Conservation (phyloP, 2,113 vertebrate species). For the Crotophaga sulcirostris region DNA sequence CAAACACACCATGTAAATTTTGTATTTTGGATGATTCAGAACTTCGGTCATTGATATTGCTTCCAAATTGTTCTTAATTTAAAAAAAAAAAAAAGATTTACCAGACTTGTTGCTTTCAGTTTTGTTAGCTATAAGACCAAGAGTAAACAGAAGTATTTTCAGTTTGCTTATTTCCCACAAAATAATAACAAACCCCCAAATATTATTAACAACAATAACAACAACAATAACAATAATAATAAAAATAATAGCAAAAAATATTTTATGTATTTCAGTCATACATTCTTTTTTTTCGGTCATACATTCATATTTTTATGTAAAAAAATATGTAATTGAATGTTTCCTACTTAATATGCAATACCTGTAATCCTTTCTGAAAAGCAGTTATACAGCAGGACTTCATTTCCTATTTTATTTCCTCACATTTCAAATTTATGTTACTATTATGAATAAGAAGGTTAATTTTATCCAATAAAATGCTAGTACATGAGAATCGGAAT, state of each 20-base stretch:
- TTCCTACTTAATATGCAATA: neutral
- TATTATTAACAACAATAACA: too few relatives aligned
- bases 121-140: neutral
- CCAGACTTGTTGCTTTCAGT: neutral
- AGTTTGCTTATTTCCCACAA: neutral
- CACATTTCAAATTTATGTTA: neutral
- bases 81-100: too few relatives aligned
- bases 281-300: neutral
- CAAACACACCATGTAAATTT: neutral
- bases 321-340: neutral
- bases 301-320: accelerated
- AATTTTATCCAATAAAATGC: neutral
- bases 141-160: neutral
- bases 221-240: neutral
- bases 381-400: neutral
- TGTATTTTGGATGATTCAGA: neutral
- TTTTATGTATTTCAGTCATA: neutral
- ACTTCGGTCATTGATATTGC: neutral
- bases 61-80: neutral
- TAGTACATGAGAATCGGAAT: neutral
- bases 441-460: neutral
- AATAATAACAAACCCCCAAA: neutral
- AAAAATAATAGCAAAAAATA: neutral
- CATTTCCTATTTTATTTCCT: neutral
- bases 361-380: neutral